phyloP scores from a whole-genome alignment of 2,797 vertebrate genomes.

The Arrhamphus sclerolepis region DNA sequence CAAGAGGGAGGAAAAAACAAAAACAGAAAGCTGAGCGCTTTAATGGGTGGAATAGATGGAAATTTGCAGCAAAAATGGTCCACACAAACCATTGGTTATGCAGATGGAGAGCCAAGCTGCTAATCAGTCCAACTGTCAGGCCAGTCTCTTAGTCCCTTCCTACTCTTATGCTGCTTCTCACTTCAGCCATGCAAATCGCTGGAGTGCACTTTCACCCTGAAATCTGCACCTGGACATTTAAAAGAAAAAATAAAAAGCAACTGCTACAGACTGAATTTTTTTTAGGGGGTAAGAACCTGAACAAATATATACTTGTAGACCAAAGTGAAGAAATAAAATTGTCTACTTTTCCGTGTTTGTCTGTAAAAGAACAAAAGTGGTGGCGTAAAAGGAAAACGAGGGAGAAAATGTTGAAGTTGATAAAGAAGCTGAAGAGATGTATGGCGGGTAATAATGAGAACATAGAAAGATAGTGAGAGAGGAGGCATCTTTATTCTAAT shows the following conservation, averaged over 20 bases:
- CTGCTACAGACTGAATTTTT: constrained; percentile 13
- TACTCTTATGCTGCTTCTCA: constrained; percentile 39
- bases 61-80: constrained; percentile 29
- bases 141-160: constrained; percentile 52
- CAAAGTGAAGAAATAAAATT: not conserved
- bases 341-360: not conserved
- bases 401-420: constrained; percentile 52
- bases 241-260: constrained; percentile 5
- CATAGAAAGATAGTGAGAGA: constrained; percentile 49
- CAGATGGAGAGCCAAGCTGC: constrained; percentile 38
- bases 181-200: constrained; percentile 22
- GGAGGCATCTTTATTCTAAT: constrained; percentile 76
- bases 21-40: not conserved
- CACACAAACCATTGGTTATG: constrained; percentile 36
- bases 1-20: constrained; percentile 20
- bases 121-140: constrained; percentile 57
- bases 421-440: constrained; percentile 47
- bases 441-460: constrained; percentile 52
- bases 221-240: constrained; percentile 23
- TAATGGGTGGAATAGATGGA: constrained; percentile 4
- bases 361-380: constrained; percentile 27
- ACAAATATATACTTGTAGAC: not conserved
- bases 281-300: no score
- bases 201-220: constrained; percentile 11
- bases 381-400: constrained; percentile 23